phyloP scores from a whole-genome alignment of 2,113 vertebrate genomes.

The Oceanodroma tethys region DNA sequence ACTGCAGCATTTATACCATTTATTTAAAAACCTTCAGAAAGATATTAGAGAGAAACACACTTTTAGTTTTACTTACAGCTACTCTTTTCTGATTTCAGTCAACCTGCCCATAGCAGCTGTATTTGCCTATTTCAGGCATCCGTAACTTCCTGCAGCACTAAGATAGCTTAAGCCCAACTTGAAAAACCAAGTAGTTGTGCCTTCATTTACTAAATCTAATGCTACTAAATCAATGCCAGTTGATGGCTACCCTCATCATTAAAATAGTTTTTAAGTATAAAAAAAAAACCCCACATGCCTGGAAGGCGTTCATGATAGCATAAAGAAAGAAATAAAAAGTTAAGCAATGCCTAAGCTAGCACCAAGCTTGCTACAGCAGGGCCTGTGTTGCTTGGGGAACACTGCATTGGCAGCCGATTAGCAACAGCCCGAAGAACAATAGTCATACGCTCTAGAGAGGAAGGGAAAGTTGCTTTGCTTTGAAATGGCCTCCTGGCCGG shows the following conservation, averaged over 20 bases:
- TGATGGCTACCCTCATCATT: background rate
- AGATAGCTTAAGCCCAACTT: background rate
- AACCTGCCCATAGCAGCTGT: background rate
- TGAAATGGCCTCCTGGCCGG: background rate
- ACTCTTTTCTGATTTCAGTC: background rate
- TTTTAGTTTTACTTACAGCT: background rate
- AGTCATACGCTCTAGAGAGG: background rate
- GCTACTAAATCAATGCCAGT: too few species aligned
- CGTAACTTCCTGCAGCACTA: background rate
- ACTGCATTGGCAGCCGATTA: rapidly evolving
- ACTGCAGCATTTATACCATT: background rate
- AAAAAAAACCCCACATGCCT: background rate
- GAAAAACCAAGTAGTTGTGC: background rate
- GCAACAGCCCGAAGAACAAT: rapidly evolving
- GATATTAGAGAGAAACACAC: background rate
- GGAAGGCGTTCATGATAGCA: background rate
- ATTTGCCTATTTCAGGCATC: background rate
- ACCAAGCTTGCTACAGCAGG: background rate
- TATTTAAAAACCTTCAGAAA: background rate
- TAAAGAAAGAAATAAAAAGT: background rate
- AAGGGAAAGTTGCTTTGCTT: background rate
- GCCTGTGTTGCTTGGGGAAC: background rate
- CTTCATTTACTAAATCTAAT: background rate
- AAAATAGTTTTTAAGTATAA: background rate
- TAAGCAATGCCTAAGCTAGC: background rate